Base-by-base conservation (phyloP, 2,888 invertebrate species). In the Girardia tigrina region DNA sequence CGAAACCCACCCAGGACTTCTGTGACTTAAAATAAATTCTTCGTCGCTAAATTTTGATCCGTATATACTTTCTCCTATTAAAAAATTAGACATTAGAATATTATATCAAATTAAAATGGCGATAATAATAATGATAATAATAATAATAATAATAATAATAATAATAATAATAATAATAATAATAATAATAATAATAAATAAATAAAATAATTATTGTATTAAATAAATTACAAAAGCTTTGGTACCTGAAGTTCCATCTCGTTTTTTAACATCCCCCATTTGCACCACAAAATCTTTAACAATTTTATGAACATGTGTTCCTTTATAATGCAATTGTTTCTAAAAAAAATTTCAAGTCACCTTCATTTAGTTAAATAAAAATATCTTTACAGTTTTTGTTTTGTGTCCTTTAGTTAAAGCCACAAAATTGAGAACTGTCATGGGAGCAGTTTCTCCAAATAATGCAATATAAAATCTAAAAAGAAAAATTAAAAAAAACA, bases 201-300 rank as follows among this genome's bases (percentile, higher is more conserved):
- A n/a, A n/a, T n/a, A n/a, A n/a, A n/a, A n/a, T n/a, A n/a, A n/a
- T n/a, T n/a, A n/a, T n/a, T n/a, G n/a, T n/a, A n/a, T n/a, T n/a
- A n/a, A n/a, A n/a, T n/a, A n/a, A n/a, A n/a, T n/a, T n/a, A n/a
- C n/a, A n/a, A n/a, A n/a, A n/a, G n/a, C n/a, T n/a, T n/a, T n/a
- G n/a, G 8, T 77, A 82, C 84, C 83, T 74, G 84, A 83, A 1
- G 81, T 81, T 42, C 84, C 84, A 77, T 84, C 84, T 14, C 81
- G 80, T 14, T 79, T 79, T 8, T 82, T 80, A 77, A 84, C 80
- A 78, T 84, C 84, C 70, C 84, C 84, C 80, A 82, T 82, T 78
- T 85, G 85, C 42, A 85, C 79, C 71, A 84, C 80, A 78, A 84
- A 83, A 78, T 85, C 84, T 28, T 80, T 80, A 12, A 84, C 83